A percentile compares a stretch with the other conserved stretches of the same genome.
These are phyloP conservation scores for Fragum fragum DNA, from an alignment of 2,888 invertebrate species.

Conservation along the genomic window DNA sequence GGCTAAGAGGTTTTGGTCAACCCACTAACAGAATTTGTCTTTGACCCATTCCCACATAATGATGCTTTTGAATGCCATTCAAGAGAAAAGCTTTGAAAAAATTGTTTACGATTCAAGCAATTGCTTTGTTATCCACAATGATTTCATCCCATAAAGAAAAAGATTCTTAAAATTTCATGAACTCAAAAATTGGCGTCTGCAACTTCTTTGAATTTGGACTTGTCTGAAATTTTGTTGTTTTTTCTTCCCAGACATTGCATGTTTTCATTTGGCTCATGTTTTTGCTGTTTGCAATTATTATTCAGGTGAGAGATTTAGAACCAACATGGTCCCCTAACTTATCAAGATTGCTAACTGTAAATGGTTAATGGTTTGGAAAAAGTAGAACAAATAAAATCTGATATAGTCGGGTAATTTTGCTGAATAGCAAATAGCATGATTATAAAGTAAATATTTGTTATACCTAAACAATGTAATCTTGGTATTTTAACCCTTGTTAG, in stretches of 20 bases:
- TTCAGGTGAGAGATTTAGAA: no score
- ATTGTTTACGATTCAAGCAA: neutral
- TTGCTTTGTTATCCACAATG: neutral
- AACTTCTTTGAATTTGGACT: neutral
- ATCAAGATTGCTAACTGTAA: neutral
- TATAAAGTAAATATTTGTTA: neutral
- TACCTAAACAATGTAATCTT: neutral
- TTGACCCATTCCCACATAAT: no score
- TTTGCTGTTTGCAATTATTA: no score
- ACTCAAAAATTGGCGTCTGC: neutral
- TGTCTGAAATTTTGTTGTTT: neutral
- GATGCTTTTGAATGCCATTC: no score
- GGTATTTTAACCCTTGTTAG: no score
- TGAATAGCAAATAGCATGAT: neutral
- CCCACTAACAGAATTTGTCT: no score
- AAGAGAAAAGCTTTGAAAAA: neutral
- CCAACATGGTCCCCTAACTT: no score
- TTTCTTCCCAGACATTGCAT: no score
- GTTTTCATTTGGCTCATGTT: no score
- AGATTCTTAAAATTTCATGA: no score
- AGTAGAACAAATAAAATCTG: conserved; percentile 14
- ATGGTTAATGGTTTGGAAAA: conserved; percentile 16
- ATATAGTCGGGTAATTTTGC: neutral
- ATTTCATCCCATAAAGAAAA: no score
- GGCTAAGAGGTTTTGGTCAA: no score